Evolutionary conservation across 1,140 invertebrate genomes (phyloP).

Genomic region (Neodiprion virginianus): DNA sequence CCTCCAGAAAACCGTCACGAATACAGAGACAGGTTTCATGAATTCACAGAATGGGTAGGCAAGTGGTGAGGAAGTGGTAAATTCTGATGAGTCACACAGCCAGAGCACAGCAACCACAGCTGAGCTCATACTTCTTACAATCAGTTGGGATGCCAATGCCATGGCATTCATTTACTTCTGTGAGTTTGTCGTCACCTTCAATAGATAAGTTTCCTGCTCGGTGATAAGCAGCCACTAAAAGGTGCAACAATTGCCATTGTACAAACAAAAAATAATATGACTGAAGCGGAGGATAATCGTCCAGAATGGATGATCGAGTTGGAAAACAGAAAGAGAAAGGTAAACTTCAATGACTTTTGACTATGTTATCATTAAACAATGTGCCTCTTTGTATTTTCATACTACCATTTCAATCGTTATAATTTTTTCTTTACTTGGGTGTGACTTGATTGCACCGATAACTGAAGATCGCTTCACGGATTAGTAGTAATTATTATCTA

Average conservation of each 20-base stretch:
- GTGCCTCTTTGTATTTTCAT: constrained; percentile 13
- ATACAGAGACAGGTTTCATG: constrained; percentile 4
- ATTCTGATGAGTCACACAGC: neutral
- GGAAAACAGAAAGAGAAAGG: constrained; percentile 59
- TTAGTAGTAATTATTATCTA: no score
- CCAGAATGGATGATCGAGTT: constrained; percentile 57
- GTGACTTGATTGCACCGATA: neutral
- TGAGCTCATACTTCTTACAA: neutral
- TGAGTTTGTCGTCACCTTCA: neutral
- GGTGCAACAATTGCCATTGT: neutral
- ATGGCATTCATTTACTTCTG: neutral
- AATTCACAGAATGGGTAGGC: neutral
- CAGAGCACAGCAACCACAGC: neutral
- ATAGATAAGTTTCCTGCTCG: neutral
- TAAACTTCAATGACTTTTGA: constrained; percentile 28
- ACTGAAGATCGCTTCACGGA: no score
- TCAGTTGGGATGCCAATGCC: neutral
- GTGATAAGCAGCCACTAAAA: neutral
- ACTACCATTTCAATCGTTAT: neutral
- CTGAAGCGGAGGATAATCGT: constrained; percentile 42
- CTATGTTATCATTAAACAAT: constrained; percentile 10
- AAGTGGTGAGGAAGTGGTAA: neutral
- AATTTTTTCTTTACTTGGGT: neutral
- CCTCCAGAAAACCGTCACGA: neutral
- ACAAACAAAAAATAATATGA: constrained; percentile 32